Base-by-base conservation (phyloP, 2,113 vertebrate genomes). In the Charina bottae region DNA sequence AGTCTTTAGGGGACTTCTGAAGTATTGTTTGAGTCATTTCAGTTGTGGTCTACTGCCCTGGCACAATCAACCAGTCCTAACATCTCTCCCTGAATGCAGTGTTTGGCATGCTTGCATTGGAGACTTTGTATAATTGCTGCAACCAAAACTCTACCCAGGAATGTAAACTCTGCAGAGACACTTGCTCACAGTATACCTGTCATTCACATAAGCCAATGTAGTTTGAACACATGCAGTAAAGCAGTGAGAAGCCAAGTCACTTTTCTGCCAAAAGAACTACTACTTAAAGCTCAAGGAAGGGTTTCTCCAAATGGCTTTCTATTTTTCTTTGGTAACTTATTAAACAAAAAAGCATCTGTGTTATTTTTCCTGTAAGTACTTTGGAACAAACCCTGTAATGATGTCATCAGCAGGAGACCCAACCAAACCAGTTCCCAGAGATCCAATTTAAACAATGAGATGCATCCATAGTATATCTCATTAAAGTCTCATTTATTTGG, bases 201-300 rank as follows among this genome's bases (percentile, higher is more conserved):
- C 93, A 58, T 0, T 94, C 94, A 21, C 94, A 94, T 94, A 97
- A 97, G 92, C 94, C 95, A 96, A 95, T 92, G 96, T 94, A 83
- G 92, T 94, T 96, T 95, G 96, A 96, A 94, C 93, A 97, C 94
- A 96, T 91, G 95, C 92, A 96, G 92, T 96, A 95, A 97, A 96
- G 94, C 83, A 26, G 90, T 95, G 92, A 96, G 95, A 96, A 94
- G 89, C 90, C 89, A 19, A 95, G 93, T 94, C 93, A 88, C 92
- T 96, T 94, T 93, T 62, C 91, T 93, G 85, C 92, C 95, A 94
- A 94, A 96, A 93, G 88, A 91, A 5, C 93, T 86, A 53, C 94
- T 95, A 94, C 96, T 95, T 93, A 95, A 94, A 96, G 26, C 28
- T 54, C 46, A 42, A 28, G 72, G 62, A 83, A 95, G 87, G 89